These are phyloP conservation scores for Nannospalax galili DNA, from an alignment of 2,113 vertebrate species.

Conservation along the genomic window DNA sequence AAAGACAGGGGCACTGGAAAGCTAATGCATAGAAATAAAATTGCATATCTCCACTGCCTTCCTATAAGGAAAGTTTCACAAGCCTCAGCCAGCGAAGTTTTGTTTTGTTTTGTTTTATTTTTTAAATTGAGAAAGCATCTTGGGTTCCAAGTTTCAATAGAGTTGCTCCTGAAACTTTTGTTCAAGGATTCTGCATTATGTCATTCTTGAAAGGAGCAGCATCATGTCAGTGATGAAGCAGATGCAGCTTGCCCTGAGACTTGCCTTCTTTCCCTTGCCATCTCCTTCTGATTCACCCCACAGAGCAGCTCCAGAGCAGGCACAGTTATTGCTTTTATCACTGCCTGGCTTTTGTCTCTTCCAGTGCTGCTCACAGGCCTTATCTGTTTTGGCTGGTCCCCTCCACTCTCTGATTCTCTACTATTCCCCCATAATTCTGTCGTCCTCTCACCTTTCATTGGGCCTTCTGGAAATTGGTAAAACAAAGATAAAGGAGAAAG, in stretches of 20 bases:
- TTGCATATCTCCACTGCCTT: not conserved
- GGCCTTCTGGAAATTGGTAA: not conserved
- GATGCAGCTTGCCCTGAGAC: not conserved
- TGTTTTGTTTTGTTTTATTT: not conserved
- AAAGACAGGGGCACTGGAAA: not conserved
- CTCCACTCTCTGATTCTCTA: not conserved
- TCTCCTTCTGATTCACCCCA: not conserved
- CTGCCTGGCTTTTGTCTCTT: not conserved
- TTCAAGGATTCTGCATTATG: not conserved
- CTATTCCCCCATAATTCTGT: not conserved
- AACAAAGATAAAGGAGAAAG: not conserved
- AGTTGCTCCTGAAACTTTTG: not conserved
- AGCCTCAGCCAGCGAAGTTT: not conserved
- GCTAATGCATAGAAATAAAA: not conserved
- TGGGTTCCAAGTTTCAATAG: not conserved
- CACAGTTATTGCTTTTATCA: not conserved
- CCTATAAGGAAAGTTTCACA: conserved; percentile 22
- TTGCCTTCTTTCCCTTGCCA: not conserved
- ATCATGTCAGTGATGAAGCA: not conserved
- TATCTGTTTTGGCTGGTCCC: not conserved
- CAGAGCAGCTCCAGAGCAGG: not conserved
- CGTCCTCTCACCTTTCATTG: not conserved
- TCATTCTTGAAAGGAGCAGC: not conserved
- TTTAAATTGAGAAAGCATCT: not conserved
- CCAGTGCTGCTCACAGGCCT: not conserved